Evolutionary conservation across 2,797 vertebrate species (phyloP), one percentile per base, ranked within the genome.

Genomic region (Erpetoichthys calabaricus): DNA sequence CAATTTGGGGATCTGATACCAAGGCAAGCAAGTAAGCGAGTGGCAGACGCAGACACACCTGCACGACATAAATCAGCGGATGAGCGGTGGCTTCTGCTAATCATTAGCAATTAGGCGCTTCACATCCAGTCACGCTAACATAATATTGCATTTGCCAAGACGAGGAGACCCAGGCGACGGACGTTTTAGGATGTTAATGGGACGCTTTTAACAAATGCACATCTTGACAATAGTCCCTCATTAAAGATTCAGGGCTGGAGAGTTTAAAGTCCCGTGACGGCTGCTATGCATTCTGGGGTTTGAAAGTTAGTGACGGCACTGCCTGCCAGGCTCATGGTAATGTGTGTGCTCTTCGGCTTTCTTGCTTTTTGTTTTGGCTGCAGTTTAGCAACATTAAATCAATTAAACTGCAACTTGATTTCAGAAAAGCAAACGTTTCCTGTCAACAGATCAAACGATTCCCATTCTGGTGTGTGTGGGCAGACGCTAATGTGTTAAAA

Each of bases 51-150:
- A 25, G 25, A 25, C 25, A 25, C 25, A 25, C 25, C 25, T 25
- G 25, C 25, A 25, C 25, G 25, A 25, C 25, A 25, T 25, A 25
- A 25, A 25, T 25, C 25, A 25, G 25, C 1, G 25, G 25, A 25
- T 25, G 25, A 25, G 25, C 25, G 25, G 25, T 25, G 25, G 25
- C 25, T 25, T 25, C 25, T 25, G 25, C 25, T 25, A 25, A 80
- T 87, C 83, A 84, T 64, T 72, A 63, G 57, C 80, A 79, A 86
- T 85, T 87, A 80, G 75, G 70, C 74, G 56, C 72, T 80, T 76
- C 58, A 63, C 59, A 57, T 69, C 69, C 57, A 60, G 51, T 58
- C 51, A 60, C 41, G 55, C 51, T 53, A 54, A 47, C 58, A 58
- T 50, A 56, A 46, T 53, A 69, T 65, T 77, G 66, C 75, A 73